Percentiles rank a stretch among this genome's conserved stretches.
These are phyloP conservation scores for Craniophora ligustri DNA, from an alignment of 2,888 invertebrate species.

Conservation along the genomic window DNA sequence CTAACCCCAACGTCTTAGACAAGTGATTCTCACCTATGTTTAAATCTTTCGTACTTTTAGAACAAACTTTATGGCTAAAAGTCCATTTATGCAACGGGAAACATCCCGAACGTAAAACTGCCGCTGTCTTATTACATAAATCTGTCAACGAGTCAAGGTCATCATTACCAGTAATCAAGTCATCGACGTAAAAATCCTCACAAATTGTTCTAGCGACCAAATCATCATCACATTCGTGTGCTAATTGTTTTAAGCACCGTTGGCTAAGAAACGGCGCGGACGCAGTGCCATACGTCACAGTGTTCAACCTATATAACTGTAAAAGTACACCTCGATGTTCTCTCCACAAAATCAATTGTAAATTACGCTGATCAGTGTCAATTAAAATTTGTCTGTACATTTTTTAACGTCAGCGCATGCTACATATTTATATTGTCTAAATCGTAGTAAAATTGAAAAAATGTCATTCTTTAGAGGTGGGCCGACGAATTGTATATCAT, in stretches of 20 bases:
- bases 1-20: constrained; percentile 8
- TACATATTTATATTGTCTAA: constrained; percentile 11
- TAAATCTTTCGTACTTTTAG: not conserved
- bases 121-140: constrained; percentile 3
- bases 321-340: constrained; percentile 3
- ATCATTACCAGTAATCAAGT: not conserved
- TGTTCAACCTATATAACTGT: constrained; percentile 1
- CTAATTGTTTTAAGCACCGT: constrained; percentile 10
- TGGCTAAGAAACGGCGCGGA: constrained; percentile 13
- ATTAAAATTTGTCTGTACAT: constrained; percentile 14
- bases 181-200: constrained; percentile 11
- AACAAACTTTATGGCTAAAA: not conserved
- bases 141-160: not conserved
- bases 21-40: not conserved
- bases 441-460: constrained; percentile 9
- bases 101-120: no score
- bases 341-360: constrained; percentile 11
- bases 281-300: constrained; percentile 6
- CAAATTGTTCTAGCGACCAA: constrained; percentile 1
- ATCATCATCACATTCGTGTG: not conserved
- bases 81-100: constrained; percentile 11
- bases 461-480: constrained; percentile 17
- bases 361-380: constrained; percentile 2
- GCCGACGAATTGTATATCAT: constrained; percentile 9
- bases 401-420: constrained; percentile 1